phyloP scores from a whole-genome alignment of 2,113 vertebrate species.

The Microtus montanus region DNA sequence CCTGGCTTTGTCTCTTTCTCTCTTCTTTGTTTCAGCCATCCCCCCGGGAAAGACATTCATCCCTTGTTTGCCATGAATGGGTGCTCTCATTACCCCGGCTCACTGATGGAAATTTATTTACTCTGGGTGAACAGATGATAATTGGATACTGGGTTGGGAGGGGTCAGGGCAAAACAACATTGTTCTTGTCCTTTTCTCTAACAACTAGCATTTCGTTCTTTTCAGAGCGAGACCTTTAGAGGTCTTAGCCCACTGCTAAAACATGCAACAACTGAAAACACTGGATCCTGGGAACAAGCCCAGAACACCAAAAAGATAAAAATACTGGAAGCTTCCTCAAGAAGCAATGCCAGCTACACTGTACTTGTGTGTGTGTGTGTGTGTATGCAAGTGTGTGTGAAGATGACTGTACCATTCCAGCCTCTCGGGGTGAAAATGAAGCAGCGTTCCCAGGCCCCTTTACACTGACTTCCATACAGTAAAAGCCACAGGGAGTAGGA shows the following conservation, averaged over 20 bases:
- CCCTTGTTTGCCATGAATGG: constrained; percentile 38
- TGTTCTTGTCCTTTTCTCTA: constrained; percentile 55
- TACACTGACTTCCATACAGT: constrained; percentile 24
- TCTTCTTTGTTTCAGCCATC: background rate
- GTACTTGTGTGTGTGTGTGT: background rate
- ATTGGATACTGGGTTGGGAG: constrained; percentile 49
- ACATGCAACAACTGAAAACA: constrained; percentile 43
- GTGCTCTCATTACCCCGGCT: constrained; percentile 56
- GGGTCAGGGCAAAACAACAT: constrained; percentile 41
- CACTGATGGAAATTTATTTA: constrained; percentile 60
- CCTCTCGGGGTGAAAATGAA: background rate
- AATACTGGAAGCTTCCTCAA: constrained; percentile 64
- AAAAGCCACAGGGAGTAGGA: background rate
- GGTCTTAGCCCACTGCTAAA: constrained; percentile 64
- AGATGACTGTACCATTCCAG: background rate
- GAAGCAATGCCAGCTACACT: constrained; percentile 50
- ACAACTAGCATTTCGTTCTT: constrained; percentile 65
- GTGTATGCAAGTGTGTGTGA: background rate
- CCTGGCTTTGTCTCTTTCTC: constrained; percentile 38
- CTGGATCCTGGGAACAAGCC: constrained; percentile 65
- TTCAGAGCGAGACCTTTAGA: constrained; percentile 49
- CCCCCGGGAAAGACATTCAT: constrained; percentile 60
- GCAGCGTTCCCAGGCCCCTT: constrained; percentile 41
- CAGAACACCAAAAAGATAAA: constrained; percentile 58
- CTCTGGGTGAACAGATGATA: constrained; percentile 57